These are phyloP conservation scores for Zaprionus kolodkinae DNA, from an alignment of 1,140 invertebrate species.

Conservation along the genomic window DNA sequence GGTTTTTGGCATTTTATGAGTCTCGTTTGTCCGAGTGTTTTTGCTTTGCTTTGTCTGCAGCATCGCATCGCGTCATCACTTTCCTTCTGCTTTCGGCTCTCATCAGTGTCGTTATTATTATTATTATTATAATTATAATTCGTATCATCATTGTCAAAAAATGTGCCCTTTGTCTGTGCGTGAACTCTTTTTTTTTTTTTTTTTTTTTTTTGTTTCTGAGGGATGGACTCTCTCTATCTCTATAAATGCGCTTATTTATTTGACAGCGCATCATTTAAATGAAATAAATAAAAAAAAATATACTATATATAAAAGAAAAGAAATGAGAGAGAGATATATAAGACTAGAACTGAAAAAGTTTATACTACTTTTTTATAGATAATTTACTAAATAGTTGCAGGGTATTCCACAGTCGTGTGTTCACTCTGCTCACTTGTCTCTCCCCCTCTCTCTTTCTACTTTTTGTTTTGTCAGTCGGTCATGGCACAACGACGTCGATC, in stretches of 20 bases:
- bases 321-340: neutral
- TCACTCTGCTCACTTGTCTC: no score
- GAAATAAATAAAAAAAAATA: slow-evolving; percentile 74
- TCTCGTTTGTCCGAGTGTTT: slow-evolving; percentile 20
- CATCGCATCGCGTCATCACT: slow-evolving; percentile 23
- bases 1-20: slow-evolving; percentile 70
- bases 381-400: no score
- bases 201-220: neutral
- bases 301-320: slow-evolving; percentile 15
- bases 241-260: slow-evolving; percentile 68
- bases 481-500: no score
- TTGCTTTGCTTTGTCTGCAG: slow-evolving; percentile 54
- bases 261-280: slow-evolving; percentile 77
- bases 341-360: neutral
- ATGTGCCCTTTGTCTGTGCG: slow-evolving; percentile 57
- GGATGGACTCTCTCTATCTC: slow-evolving; percentile 42
- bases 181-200: neutral
- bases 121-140: slow-evolving; percentile 12
- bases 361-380: no score
- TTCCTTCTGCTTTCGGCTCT: slow-evolving; percentile 31
- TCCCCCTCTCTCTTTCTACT: no score
- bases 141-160: slow-evolving; percentile 42
- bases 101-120: slow-evolving; percentile 24
- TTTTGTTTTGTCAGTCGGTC: no score
- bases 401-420: no score